Evolutionary conservation across 1,140 invertebrate species (phyloP).

Genomic region (Bombus sibiricus): DNA sequence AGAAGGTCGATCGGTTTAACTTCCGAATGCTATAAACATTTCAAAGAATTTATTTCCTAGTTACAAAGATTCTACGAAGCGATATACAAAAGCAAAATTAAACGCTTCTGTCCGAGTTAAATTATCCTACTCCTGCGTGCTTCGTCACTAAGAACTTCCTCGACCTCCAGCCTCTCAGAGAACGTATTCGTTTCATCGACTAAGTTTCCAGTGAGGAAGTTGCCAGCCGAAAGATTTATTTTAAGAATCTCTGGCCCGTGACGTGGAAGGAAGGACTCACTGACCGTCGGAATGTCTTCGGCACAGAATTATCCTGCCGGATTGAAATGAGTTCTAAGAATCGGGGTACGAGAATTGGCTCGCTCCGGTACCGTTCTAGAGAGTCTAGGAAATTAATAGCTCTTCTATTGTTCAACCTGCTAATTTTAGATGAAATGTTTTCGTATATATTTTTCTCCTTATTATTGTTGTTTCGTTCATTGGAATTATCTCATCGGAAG

Average conservation of each 20-base stretch:
- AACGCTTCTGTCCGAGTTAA: not conserved
- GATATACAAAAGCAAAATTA: not conserved
- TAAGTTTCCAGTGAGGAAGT: constrained; percentile 33
- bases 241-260: constrained; percentile 38
- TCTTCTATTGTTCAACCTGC: constrained; percentile 35
- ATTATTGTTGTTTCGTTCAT: not conserved
- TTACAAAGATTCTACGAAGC: not conserved
- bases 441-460: not conserved
- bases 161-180: not conserved
- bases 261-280: constrained; percentile 45
- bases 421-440: constrained; percentile 31
- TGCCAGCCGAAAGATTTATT: constrained; percentile 44
- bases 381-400: constrained; percentile 44
- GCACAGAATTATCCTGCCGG: constrained; percentile 47
- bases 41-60: not conserved
- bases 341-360: constrained; percentile 37
- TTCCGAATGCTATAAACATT: not conserved
- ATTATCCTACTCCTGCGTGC: not conserved
- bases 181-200: constrained; percentile 31
- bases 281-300: constrained; percentile 47
- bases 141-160: not conserved
- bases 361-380: constrained; percentile 31
- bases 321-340: constrained; percentile 54
- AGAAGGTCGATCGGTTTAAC: not conserved
- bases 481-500: not conserved